Base-by-base conservation (phyloP, 1,140 invertebrate species). In the Drosophila saltans region DNA sequence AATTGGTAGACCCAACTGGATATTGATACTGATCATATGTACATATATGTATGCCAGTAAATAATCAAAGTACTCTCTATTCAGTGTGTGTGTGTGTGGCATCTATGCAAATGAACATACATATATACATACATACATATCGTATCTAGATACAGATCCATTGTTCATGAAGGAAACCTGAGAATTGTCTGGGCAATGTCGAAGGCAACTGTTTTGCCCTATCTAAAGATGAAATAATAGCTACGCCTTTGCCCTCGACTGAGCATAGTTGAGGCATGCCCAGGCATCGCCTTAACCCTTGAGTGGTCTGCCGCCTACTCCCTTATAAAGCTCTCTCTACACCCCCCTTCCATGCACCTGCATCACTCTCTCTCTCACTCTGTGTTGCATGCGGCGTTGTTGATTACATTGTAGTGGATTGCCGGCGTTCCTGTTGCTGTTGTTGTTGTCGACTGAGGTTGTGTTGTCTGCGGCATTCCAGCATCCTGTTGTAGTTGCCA, bases 321-420 rank as follows among this genome's bases (percentile, higher is more conserved):
- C 62, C 65, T 65, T 62, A 66, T 67, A 52, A 52, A 21, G n/a
- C 60, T 11, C 11, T 41, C 30, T 21, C 11, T 9, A 8, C 10
- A n/a, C 43, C n/a, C 39, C 36, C 10, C 45, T 5, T 4, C n/a
- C 28, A 41, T 9, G 4, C 33, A 33, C 21, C 59, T 45, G 62
- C 40, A 67, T 58, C 81, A 7, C 1, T 7, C 3, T 1, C 33
- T 1, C 3, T 36, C 6, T 7, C 33, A 7, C 33, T 36, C 33
- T 5, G 33, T 5, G 69, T 80, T 58, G 83, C 83, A 80, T 88
- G 83, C 78, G 83, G 83, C 74, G 69, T 78, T 82, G 83, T 80
- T 89, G 84, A 88, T 88, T 89, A 89, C 80, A 77, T 88, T 89
- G 77, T 80, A 64, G 72, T 75, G 69, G 76, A 41, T 72, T 52